These are phyloP conservation scores for Zophobas atratus DNA, from an alignment of 1,140 invertebrate species.

Conservation along the genomic window DNA sequence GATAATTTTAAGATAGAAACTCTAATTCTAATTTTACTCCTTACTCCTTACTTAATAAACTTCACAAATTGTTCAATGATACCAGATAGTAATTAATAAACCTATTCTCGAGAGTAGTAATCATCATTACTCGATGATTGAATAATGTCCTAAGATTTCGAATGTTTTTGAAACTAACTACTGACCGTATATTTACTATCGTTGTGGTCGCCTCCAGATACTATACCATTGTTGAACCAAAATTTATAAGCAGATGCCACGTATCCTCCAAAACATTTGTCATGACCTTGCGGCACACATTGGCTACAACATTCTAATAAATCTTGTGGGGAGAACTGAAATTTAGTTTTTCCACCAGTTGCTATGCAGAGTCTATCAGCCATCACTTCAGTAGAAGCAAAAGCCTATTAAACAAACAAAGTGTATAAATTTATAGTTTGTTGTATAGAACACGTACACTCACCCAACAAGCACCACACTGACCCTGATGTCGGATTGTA, in stretches of 20 bases:
- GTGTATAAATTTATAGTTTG: neutral
- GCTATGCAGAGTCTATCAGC: neutral
- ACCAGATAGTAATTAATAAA: no score
- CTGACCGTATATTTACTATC: neutral
- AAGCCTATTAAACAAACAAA: neutral
- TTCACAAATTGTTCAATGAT: no score
- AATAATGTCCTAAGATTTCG: neutral
- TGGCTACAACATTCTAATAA: neutral
- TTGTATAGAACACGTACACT: neutral
- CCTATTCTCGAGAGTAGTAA: no score
- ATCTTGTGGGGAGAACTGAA: neutral
- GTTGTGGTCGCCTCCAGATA: neutral
- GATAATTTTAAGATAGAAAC: no score
- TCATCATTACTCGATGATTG: no score
- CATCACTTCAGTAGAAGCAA: neutral
- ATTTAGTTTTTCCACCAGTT: neutral
- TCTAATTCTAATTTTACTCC: no score
- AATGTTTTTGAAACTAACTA: neutral
- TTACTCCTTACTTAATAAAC: no score
- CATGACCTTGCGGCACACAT: neutral
- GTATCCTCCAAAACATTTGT: neutral
- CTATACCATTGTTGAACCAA: neutral
- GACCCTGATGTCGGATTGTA: slow-evolving; percentile 85
- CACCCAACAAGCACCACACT: slow-evolving; percentile 80
- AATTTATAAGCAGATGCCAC: neutral